Conservation (phyloP, 2,888 invertebrate genomes). For the Nomada ferruginata region DNA sequence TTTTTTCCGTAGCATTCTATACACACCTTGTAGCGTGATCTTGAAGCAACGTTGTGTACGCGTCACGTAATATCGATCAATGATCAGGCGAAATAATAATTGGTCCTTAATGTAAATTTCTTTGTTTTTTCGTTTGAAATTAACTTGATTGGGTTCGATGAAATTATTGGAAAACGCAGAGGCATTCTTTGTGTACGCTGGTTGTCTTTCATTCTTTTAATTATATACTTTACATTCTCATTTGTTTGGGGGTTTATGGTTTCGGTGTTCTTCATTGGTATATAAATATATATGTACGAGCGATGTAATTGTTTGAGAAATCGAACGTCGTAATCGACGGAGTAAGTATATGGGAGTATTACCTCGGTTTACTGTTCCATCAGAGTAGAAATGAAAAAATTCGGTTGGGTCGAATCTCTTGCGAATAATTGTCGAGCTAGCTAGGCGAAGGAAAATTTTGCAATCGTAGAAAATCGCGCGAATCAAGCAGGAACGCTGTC, state of each 20-base stretch:
- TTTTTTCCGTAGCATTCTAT: neutral
- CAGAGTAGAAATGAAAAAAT: neutral
- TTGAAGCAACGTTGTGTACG: constrained; percentile 27
- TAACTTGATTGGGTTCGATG: neutral
- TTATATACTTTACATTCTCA: neutral
- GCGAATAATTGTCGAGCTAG: neutral
- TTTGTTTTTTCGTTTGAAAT: too few species aligned
- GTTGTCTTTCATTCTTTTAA: neutral
- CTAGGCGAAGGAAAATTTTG: neutral
- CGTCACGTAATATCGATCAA: constrained; percentile 55
- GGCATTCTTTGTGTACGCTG: constrained; percentile 4
- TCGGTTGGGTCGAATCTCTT: neutral
- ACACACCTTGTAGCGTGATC: constrained; percentile 6
- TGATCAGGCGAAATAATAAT: constrained; percentile 39
- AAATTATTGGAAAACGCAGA: constrained; percentile 10
- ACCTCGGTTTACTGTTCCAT: constrained; percentile 48
- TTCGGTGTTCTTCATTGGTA: constrained; percentile 10
- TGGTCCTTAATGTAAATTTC: constrained; percentile 17
- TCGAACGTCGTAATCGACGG: constrained; percentile 7
- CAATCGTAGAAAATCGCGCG: constrained; percentile 3
- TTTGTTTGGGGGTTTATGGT: constrained; percentile 12
- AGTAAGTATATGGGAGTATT: constrained; percentile 48
- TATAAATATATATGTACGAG: constrained; percentile 4
- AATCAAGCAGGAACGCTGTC: constrained; percentile 7
- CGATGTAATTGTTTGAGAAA: constrained; percentile 30